Conservation (phyloP, 2,113 vertebrate species). For the Stomatorhinus ivindoensis region DNA sequence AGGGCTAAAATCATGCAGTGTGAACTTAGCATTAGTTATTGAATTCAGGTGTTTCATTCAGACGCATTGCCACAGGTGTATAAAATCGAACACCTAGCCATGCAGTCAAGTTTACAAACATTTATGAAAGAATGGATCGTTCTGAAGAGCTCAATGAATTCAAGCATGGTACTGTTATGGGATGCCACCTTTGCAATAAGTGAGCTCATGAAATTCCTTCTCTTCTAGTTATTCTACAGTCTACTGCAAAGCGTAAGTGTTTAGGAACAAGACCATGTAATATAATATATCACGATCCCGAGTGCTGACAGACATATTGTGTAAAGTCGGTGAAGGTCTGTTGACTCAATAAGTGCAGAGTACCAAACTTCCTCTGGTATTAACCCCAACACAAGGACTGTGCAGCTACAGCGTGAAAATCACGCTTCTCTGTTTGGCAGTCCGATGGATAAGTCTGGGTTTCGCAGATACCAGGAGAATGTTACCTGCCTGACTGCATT, state of each 20-base stretch:
- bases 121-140: neutral
- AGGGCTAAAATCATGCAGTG: no score
- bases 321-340: no score
- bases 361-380: no score
- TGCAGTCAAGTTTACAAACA: neutral
- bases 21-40: neutral
- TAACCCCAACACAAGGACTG: no score
- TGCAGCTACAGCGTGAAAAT: no score
- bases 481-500: neutral
- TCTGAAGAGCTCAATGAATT: neutral
- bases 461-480: neutral
- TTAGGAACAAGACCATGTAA: neutral
- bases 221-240: neutral
- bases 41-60: neutral
- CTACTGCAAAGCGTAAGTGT: neutral
- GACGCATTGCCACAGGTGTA: neutral
- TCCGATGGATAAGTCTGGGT: neutral
- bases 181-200: neutral
- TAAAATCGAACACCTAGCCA: neutral
- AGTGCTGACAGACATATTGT: no score
- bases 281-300: neutral
- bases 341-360: no score
- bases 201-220: neutral
- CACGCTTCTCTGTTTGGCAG: no score
- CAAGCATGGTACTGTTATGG: neutral